Conservation (phyloP, 2,113 vertebrate species). For the Solea solea region DNA sequence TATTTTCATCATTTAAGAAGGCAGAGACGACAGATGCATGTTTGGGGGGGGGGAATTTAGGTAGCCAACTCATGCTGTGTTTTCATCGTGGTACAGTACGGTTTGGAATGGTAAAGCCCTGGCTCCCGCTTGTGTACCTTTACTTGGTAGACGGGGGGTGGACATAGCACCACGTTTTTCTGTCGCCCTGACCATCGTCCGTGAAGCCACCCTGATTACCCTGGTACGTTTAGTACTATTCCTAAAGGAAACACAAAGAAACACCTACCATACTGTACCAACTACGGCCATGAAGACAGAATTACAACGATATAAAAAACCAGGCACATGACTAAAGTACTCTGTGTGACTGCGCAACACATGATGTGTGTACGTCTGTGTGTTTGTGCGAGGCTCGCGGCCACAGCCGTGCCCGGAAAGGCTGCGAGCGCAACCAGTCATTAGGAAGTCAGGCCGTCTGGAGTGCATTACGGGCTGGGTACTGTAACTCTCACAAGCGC, state of each 20-base stretch:
- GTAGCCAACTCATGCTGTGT: neutral
- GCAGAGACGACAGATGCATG: neutral
- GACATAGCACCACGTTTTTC: too few species aligned
- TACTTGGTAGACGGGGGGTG: neutral
- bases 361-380: conserved; percentile 56
- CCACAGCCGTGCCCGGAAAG: conserved; percentile 83
- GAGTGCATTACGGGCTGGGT: conserved; percentile 82
- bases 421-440: conserved; percentile 83
- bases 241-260: too few species aligned
- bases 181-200: too few species aligned
- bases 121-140: too few species aligned
- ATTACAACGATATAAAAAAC: conserved; percentile 15
- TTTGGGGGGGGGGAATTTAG: conserved; percentile 17
- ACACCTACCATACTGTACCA: too few species aligned
- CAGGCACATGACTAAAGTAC: conserved; percentile 37
- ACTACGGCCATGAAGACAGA: conserved; percentile 4
- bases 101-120: too few species aligned
- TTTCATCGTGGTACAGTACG: too few species aligned
- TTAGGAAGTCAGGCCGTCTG: conserved; percentile 85
- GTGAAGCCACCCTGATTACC: too few species aligned
- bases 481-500: conserved; percentile 81
- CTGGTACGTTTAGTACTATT: too few species aligned
- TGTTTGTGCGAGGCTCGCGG: conserved; percentile 75
- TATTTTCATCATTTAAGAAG: conserved; percentile 5
- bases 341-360: conserved; percentile 60